These are phyloP conservation scores for Scaeva pyrastri DNA, from an alignment of 2,888 invertebrate species.

Conservation along the genomic window DNA sequence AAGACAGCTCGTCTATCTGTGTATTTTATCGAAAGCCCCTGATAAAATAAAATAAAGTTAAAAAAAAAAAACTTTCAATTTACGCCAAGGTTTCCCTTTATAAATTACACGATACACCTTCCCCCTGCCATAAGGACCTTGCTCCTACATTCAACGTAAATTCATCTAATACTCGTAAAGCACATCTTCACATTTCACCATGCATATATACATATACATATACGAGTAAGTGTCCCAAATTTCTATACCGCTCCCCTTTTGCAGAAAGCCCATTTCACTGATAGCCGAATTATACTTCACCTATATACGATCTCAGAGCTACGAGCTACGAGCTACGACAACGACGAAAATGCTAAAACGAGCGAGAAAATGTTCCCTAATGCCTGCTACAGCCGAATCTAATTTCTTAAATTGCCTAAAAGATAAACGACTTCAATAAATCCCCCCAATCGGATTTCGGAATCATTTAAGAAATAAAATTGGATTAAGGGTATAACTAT, in stretches of 20 bases:
- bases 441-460: conserved; percentile 70
- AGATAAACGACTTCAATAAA: conserved; percentile 74
- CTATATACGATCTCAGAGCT: no score
- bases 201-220: conserved; percentile 1
- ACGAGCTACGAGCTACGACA: conserved; percentile 9
- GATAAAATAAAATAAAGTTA: no score
- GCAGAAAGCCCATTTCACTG: neutral
- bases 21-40: conserved; percentile 23
- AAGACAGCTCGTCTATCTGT: neutral
- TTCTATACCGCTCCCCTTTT: neutral
- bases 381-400: conserved; percentile 64
- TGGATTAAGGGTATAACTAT: conserved; percentile 66
- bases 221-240: conserved; percentile 23
- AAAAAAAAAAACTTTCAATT: conserved; percentile 25
- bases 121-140: conserved; percentile 4
- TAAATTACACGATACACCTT: conserved; percentile 28
- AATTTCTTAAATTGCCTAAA: conserved; percentile 75
- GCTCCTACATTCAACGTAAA: conserved; percentile 25
- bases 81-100: conserved; percentile 8
- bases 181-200: conserved; percentile 39
- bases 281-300: neutral
- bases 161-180: conserved; percentile 36
- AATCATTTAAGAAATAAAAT: conserved; percentile 75
- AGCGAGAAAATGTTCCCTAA: conserved; percentile 55
- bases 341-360: conserved; percentile 25